These are phyloP conservation scores for Actinemys pallida DNA, from an alignment of 2,113 vertebrate genomes.

Conservation along the genomic window DNA sequence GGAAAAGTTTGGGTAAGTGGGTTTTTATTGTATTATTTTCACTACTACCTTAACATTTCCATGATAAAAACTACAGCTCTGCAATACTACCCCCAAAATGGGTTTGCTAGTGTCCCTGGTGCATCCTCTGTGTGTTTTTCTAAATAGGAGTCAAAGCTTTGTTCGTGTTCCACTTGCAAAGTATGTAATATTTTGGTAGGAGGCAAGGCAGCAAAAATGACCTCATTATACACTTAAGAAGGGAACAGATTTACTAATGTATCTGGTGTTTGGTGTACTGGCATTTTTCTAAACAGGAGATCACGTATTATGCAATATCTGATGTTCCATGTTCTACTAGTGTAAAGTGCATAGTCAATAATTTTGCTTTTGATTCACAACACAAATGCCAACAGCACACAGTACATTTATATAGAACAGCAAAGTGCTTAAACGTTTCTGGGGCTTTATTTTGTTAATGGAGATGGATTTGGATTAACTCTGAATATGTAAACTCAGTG, in stretches of 20 bases:
- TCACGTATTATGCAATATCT: background rate
- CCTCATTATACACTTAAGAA: background rate
- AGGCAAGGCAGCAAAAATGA: slow-evolving; percentile 28
- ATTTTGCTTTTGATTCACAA: background rate
- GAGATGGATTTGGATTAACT: background rate
- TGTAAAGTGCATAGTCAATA: background rate
- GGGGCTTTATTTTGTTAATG: background rate
- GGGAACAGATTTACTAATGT: slow-evolving; percentile 21
- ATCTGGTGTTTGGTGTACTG: background rate
- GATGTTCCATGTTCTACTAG: background rate
- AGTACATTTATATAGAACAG: background rate
- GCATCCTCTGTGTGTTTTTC: fast-evolving
- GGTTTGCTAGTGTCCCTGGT: background rate
- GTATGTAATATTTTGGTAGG: slow-evolving; percentile 8
- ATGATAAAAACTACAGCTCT: background rate
- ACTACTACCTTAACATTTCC: background rate
- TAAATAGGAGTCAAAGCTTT: background rate
- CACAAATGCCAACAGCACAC: background rate
- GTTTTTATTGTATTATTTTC: background rate
- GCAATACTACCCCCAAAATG: background rate
- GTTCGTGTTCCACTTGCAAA: background rate
- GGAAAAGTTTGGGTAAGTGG: background rate
- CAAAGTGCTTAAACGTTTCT: background rate
- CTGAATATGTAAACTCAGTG: background rate
- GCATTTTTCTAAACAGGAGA: slow-evolving; percentile 6